A percentile compares a stretch with the other conserved stretches of the same genome.
Evolutionary conservation across 30 jellyfish, hydroid and myxozoan species (phyloP).

Genomic region (Sanderia malayensis): DNA sequence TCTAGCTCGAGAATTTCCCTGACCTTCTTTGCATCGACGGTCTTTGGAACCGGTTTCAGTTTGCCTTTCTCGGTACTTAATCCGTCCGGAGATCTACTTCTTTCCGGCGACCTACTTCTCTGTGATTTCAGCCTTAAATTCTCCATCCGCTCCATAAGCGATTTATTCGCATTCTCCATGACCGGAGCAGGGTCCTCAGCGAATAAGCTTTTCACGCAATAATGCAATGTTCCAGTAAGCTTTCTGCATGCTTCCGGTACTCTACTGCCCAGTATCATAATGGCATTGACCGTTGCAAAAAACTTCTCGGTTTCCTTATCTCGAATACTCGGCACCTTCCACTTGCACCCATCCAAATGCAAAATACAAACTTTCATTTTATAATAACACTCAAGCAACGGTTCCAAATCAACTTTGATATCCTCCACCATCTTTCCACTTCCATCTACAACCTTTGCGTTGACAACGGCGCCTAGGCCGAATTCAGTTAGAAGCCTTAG

Average conservation of each 20-base stretch:
- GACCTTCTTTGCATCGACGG: slow-evolving; percentile 63
- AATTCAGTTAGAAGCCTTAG: slow-evolving; percentile 85
- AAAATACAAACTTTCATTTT: slow-evolving; percentile 77
- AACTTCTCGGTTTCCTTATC: slow-evolving; percentile 67
- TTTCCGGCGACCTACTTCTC: slow-evolving; percentile 16
- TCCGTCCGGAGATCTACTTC: neutral
- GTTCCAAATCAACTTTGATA: slow-evolving; percentile 75
- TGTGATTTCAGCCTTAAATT: slow-evolving; percentile 32
- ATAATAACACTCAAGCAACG: slow-evolving; percentile 86
- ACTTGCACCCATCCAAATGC: slow-evolving; percentile 81
- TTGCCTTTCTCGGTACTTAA: slow-evolving; percentile 20
- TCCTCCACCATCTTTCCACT: slow-evolving; percentile 46
- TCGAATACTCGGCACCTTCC: slow-evolving; percentile 81
- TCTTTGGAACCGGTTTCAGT: slow-evolving; percentile 11
- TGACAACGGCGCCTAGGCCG: slow-evolving; percentile 90
- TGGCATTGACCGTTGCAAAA: slow-evolving; percentile 94
- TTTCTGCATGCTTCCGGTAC: slow-evolving; percentile 85
- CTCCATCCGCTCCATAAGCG: slow-evolving; percentile 33
- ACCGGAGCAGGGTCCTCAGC: slow-evolving; percentile 20
- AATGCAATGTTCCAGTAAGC: slow-evolving; percentile 61
- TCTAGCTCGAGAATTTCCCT: slow-evolving; percentile 71
- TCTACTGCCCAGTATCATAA: slow-evolving; percentile 82
- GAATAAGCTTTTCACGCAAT: slow-evolving; percentile 10
- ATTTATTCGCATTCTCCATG: neutral
- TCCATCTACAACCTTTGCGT: slow-evolving; percentile 44